A percentile compares a stretch with the other conserved stretches of the same genome.
Conservation (phyloP, 2,888 invertebrate species). For the Cylindroiulus punctatus region DNA sequence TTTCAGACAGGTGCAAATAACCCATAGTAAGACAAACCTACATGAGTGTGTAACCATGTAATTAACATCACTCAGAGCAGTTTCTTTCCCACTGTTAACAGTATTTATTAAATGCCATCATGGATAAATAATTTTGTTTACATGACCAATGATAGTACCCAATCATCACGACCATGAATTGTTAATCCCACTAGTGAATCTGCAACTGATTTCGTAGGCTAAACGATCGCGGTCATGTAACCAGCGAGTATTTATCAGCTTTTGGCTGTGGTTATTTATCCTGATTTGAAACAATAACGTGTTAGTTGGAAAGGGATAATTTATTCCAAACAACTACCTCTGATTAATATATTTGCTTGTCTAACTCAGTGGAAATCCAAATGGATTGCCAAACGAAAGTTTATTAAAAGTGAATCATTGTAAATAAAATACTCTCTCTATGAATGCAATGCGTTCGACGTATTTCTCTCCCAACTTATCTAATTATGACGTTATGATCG, state of each 20-base stretch:
- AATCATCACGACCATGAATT: not conserved
- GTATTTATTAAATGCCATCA: not conserved
- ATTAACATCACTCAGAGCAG: too few relatives aligned
- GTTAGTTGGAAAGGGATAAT: slow-evolving; percentile 29
- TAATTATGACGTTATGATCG: not conserved
- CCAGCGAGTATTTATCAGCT: not conserved
- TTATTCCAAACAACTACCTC: slow-evolving; percentile 38
- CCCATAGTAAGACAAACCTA: too few relatives aligned
- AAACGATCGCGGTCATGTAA: not conserved
- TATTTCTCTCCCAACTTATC: not conserved
- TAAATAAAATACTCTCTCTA: slow-evolving; percentile 33
- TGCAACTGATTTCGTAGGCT: not conserved
- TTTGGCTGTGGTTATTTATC: slow-evolving; percentile 28
- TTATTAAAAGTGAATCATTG: slow-evolving; percentile 2
- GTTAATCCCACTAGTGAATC: not conserved
- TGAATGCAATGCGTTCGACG: not conserved
- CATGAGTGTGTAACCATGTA: too few relatives aligned
- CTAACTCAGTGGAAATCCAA: slow-evolving; percentile 30
- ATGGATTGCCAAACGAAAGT: slow-evolving; percentile 22
- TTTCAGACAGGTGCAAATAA: too few relatives aligned
- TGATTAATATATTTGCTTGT: slow-evolving; percentile 34
- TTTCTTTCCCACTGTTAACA: not conserved
- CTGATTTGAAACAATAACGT: slow-evolving; percentile 16
- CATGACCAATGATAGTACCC: not conserved
- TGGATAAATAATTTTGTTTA: not conserved